A percentile compares a stretch with the other conserved stretches of the same genome.
Evolutionary conservation across 2,113 vertebrate genomes (phyloP).

Genomic region (Gobio gobio): DNA sequence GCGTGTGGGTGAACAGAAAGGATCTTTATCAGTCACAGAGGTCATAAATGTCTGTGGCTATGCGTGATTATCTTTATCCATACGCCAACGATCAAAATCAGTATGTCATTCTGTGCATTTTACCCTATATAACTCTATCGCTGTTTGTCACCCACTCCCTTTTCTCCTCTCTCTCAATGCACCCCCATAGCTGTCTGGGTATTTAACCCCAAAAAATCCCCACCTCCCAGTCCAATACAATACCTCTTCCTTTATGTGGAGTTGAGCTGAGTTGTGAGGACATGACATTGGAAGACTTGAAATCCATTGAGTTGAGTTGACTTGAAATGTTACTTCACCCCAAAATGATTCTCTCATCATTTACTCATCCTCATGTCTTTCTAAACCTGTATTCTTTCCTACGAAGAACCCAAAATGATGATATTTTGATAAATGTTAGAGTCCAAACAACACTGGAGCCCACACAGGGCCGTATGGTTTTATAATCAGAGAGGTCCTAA

Average conservation of each 20-base stretch:
- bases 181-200: slow-evolving; percentile 49
- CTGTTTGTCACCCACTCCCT: slow-evolving; percentile 52
- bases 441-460: background rate
- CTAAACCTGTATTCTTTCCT: background rate
- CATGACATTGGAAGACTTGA: background rate
- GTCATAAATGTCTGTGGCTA: background rate
- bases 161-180: slow-evolving; percentile 51
- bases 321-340: background rate
- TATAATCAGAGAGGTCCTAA: no score
- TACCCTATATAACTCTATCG: slow-evolving; percentile 3
- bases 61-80: slow-evolving; percentile 12
- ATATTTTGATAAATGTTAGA: background rate
- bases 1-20: slow-evolving; percentile 17
- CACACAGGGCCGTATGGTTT: no score
- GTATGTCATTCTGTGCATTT: background rate
- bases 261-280: background rate
- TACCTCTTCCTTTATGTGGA: slow-evolving; percentile 50
- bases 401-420: background rate
- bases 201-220: slow-evolving; percentile 58
- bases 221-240: slow-evolving; percentile 58
- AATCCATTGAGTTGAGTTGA: background rate
- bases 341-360: background rate
- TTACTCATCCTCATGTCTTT: background rate
- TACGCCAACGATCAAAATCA: slow-evolving; percentile 21
- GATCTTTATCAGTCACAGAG: slow-evolving; percentile 22